Conservation (phyloP, 2,113 vertebrate species). For the Rhinoderma darwinii region DNA sequence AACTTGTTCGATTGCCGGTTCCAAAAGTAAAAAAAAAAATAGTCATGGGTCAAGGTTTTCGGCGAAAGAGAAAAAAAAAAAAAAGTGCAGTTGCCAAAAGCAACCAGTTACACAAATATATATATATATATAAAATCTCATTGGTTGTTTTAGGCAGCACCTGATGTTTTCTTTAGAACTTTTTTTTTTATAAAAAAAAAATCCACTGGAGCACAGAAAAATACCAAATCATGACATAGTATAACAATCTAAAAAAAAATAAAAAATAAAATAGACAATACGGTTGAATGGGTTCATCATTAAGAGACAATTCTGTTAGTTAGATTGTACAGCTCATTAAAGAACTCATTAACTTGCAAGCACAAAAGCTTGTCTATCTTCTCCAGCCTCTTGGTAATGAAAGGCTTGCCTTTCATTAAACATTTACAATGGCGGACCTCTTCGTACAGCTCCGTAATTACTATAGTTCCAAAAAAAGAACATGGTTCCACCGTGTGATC, state of each 20-base stretch:
- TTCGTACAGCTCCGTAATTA: conserved; percentile 23
- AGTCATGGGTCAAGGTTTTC: no score
- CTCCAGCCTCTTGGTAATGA: neutral
- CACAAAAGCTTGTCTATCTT: conserved; percentile 36
- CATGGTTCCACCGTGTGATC: neutral
- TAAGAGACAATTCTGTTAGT: conserved; percentile 9
- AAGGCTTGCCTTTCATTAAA: conserved; percentile 44
- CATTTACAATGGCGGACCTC: conserved; percentile 52
- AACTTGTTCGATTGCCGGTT: no score
- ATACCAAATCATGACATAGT: neutral
- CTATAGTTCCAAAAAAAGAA: conserved; percentile 12
- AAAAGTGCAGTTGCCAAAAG: no score
- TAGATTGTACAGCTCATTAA: conserved; percentile 38
- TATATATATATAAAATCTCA: no score
- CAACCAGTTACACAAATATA: no score
- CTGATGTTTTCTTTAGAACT: no score
- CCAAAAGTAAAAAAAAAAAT: no score
- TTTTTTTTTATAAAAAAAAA: neutral
- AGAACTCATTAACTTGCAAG: conserved; percentile 44
- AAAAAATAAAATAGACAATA: conserved; percentile 18
- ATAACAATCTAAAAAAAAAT: neutral
- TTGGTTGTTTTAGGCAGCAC: no score
- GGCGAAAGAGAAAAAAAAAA: no score
- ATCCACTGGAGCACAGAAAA: neutral
- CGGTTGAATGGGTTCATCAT: conserved; percentile 1